A percentile compares a stretch with the other conserved stretches of the same genome.
Conservation (phyloP, 2,113 vertebrate genomes). For the Puntigrus tetrazona region DNA sequence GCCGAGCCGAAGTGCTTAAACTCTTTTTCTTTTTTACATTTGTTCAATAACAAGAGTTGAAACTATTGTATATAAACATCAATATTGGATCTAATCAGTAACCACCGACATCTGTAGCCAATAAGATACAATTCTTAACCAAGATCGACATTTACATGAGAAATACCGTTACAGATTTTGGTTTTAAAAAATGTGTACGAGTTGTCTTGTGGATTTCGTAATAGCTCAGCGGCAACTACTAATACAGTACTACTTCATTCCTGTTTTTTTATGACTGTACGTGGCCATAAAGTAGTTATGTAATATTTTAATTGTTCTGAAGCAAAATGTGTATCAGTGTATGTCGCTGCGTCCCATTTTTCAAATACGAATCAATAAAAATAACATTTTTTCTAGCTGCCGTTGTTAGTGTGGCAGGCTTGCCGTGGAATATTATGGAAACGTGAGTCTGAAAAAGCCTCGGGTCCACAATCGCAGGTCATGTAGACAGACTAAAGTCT, state of each 20-base stretch:
- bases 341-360: background rate
- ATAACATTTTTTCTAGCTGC: background rate
- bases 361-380: background rate
- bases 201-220: background rate
- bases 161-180: constrained; percentile 11
- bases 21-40: background rate
- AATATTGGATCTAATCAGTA: background rate
- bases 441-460: background rate
- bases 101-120: background rate
- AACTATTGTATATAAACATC: background rate
- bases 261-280: constrained; percentile 58
- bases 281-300: constrained; percentile 61
- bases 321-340: background rate
- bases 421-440: background rate
- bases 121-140: background rate
- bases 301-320: constrained; percentile 29
- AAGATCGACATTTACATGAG: background rate
- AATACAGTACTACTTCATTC: constrained; percentile 49
- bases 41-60: background rate
- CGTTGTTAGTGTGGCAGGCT: background rate
- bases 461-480: constrained; percentile 52
- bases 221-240: background rate
- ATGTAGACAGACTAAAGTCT: constrained; percentile 33
- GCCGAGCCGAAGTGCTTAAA: background rate
- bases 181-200: background rate